These are phyloP conservation scores for Neolamprologus caudopunctatus DNA, from an alignment of 2,113 vertebrate genomes.

Conservation along the genomic window DNA sequence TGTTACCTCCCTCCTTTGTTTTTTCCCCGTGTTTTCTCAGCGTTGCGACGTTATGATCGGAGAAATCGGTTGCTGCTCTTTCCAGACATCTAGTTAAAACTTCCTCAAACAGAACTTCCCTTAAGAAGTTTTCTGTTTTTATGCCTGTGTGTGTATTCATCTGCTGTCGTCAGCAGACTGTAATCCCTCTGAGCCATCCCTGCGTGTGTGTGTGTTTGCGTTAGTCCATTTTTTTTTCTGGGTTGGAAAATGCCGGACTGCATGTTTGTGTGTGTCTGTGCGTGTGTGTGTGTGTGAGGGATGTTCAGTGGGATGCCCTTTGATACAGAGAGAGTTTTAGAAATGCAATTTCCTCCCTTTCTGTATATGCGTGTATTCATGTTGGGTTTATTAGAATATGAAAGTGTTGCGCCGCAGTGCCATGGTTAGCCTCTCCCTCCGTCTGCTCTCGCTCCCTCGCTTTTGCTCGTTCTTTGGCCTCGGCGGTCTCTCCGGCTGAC, in stretches of 20 bases:
- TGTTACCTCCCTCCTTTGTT: not conserved
- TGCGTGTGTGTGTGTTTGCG: slow-evolving; percentile 52
- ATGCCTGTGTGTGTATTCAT: slow-evolving; percentile 72
- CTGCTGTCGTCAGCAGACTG: slow-evolving; percentile 94
- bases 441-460: slow-evolving; percentile 47
- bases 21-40: not conserved
- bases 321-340: slow-evolving; percentile 94
- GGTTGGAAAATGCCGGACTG: slow-evolving; percentile 79
- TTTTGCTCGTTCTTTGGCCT: slow-evolving; percentile 42
- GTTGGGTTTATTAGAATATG: slow-evolving; percentile 98
- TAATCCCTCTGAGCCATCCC: slow-evolving; percentile 93
- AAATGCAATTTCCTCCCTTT: slow-evolving; percentile 88
- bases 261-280: slow-evolving; percentile 76
- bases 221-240: slow-evolving; percentile 52
- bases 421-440: slow-evolving; percentile 56
- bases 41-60: not conserved
- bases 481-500: slow-evolving; percentile 53
- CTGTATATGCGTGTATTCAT: slow-evolving; percentile 73
- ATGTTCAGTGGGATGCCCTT: slow-evolving; percentile 90
- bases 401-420: slow-evolving; percentile 93
- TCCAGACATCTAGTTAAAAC: slow-evolving; percentile 31
- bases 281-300: slow-evolving; percentile 78
- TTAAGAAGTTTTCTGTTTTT: slow-evolving; percentile 58
- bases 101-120: slow-evolving; percentile 57
- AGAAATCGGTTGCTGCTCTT: not conserved